A percentile compares a stretch with the other conserved stretches of the same genome.
phyloP scores from a whole-genome alignment of 2,888 invertebrate species.

The Notocelia uddmanniana region DNA sequence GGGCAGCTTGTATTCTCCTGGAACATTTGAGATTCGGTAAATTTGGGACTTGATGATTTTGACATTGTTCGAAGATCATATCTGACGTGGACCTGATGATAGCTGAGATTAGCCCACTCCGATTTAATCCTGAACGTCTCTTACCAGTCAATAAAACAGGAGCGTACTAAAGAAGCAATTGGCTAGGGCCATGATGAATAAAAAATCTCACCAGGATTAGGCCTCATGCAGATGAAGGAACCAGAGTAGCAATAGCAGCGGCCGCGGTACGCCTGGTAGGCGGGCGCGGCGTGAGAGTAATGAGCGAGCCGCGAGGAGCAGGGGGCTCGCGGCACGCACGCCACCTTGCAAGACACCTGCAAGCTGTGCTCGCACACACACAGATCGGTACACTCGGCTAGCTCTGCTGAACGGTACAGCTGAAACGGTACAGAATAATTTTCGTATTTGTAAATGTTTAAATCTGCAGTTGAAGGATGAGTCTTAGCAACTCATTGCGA shows the following conservation, averaged over 20 bases:
- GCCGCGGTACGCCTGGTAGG: conserved; percentile 95
- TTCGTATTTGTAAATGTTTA: not conserved
- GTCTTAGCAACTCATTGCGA: too few relatives aligned
- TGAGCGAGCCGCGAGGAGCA: conserved; percentile 95
- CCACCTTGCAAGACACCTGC: conserved; percentile 93
- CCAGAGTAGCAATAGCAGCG: conserved; percentile 96
- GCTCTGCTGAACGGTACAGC: conserved; percentile 94
- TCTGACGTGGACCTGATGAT: too few relatives aligned
- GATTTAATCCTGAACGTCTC: too few relatives aligned
- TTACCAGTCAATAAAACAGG: too few relatives aligned
- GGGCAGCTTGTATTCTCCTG: conserved; percentile 91
- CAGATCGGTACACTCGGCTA: conserved; percentile 94
- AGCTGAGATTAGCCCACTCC: too few relatives aligned
- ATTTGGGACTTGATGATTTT: not conserved
- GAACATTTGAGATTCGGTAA: conserved; percentile 46
- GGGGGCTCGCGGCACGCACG: conserved; percentile 94
- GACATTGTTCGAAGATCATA: not conserved
- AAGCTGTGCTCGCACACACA: conserved; percentile 93
- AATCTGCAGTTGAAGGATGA: too few relatives aligned
- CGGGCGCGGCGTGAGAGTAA: conserved; percentile 96
- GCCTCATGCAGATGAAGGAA: conserved; percentile 96
- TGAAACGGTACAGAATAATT: too few relatives aligned
- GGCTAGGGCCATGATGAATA: too few relatives aligned
- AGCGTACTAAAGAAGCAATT: too few relatives aligned
- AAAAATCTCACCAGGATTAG: conserved; percentile 79